Evolutionary conservation across 2,113 vertebrate species (phyloP), one percentile per base, ranked within the genome.

Genomic region (Grantiella picta): DNA sequence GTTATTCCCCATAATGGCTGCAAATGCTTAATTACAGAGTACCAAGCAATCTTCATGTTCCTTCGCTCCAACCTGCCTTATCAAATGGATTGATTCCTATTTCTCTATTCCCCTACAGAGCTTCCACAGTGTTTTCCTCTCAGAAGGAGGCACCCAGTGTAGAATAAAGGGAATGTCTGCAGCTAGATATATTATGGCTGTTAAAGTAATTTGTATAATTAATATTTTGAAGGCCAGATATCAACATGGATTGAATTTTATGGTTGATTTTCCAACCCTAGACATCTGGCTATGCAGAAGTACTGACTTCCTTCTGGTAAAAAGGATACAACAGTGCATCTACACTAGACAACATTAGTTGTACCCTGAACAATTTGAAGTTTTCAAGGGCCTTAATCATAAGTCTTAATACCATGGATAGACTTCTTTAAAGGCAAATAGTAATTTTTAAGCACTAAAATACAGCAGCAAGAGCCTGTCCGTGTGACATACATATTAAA

Each of bases 361-460:
- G 22, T 42, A 78, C 17, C 23, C 77, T 44, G 35, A 91, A 73
- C 75, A 36, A 65, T 91, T 86, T 78, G 33, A 82, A 17, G 23
- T 13, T 87, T 73, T 69, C 80, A 45, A 90, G 24, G 29, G 7
- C 2, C 66, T 89, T 94, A 44, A 89, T 64, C 90, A 52, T 86
- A 90, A 90, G 78, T 83, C 76, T 65, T 73, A 91, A 65, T 82
- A 82, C 17, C 47, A 16, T n/a, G 16, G 57, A 59, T 95, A 97
- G 90, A 75, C 38, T 90, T 95, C 44, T 81, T 86, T 66, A 91
- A 14, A 77, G 52, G 61, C 44, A 91, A 44, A 21, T 20, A 93
- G 70, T 65, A 15, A 77, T 66, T 72, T 11, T 70, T 27, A 81
- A 95, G 78, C 76, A 66, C 35, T 86, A 68, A 79, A 94, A 44